Conservation (phyloP, 2,113 vertebrate genomes). For the Muscicapa adusta region DNA sequence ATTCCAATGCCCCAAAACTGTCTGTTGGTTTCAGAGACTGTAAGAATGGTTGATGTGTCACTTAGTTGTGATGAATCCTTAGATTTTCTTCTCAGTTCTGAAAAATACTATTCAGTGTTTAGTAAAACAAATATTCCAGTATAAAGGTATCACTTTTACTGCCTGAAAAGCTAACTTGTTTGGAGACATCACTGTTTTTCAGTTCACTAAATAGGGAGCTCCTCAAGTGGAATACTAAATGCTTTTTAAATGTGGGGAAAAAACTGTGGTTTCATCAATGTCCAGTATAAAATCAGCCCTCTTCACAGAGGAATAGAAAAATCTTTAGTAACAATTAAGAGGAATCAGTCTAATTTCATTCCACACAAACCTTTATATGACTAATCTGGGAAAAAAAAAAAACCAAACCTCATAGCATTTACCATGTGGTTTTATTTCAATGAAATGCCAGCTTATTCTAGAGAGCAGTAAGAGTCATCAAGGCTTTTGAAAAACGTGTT, state of each 20-base stretch:
- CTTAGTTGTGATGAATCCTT: fast-evolving
- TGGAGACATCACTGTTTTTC: background rate
- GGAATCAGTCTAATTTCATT: background rate
- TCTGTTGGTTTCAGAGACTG: background rate
- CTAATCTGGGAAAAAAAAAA: background rate
- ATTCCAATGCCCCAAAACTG: background rate
- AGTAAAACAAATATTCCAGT: background rate
- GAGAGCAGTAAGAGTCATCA: background rate
- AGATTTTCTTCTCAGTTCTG: background rate
- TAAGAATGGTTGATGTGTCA: background rate
- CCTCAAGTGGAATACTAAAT: background rate
- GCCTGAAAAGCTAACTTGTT: background rate
- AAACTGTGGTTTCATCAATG: background rate
- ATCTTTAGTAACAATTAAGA: background rate
- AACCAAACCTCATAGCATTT: background rate
- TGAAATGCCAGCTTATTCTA: background rate
- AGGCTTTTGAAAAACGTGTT: background rate
- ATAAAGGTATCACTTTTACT: background rate
- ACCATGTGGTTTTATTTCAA: background rate
- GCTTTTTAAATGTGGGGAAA: background rate
- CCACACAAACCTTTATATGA: background rate
- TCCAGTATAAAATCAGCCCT: background rate
- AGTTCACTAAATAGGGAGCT: background rate
- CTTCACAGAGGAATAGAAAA: background rate
- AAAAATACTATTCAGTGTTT: background rate